Conservation (phyloP, 2,113 vertebrate species). For the Pionites leucogaster region DNA sequence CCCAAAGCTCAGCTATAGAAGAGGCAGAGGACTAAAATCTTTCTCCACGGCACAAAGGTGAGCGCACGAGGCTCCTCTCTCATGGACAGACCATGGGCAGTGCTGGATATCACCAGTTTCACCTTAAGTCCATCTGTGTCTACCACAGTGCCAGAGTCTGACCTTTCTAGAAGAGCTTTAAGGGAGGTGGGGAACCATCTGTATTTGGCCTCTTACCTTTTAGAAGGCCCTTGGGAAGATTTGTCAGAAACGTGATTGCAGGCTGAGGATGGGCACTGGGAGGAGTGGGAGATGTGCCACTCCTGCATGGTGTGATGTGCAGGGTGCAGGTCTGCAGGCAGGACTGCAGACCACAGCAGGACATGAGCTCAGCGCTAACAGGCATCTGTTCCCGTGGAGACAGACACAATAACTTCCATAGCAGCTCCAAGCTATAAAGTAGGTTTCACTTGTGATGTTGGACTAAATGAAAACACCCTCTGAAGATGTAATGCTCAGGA, state of each 20-base stretch:
- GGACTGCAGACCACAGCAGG: not conserved
- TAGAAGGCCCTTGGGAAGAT: not conserved
- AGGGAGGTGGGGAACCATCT: too few species aligned
- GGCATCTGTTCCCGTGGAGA: fast-evolving
- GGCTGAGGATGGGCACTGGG: not conserved
- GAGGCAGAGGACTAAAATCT: not conserved
- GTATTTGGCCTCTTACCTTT: not conserved
- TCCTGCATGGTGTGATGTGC: fast-evolving
- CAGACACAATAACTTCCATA: not conserved
- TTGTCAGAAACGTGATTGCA: not conserved
- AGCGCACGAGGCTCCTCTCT: not conserved
- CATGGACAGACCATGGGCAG: not conserved
- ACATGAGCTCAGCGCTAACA: not conserved
- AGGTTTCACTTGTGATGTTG: not conserved
- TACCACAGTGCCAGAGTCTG: not conserved
- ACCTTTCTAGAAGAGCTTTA: not conserved
- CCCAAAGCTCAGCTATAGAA: not conserved
- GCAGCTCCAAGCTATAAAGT: not conserved
- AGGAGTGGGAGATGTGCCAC: not conserved
- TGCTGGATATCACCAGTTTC: not conserved
- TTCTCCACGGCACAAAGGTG: not conserved
- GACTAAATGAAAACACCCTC: not conserved
- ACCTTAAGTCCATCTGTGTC: not conserved
- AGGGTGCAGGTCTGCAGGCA: not conserved
- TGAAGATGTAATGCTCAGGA: not conserved